phyloP scores from a whole-genome alignment of 2,888 invertebrate species.

The Ypsolopha scabrella region DNA sequence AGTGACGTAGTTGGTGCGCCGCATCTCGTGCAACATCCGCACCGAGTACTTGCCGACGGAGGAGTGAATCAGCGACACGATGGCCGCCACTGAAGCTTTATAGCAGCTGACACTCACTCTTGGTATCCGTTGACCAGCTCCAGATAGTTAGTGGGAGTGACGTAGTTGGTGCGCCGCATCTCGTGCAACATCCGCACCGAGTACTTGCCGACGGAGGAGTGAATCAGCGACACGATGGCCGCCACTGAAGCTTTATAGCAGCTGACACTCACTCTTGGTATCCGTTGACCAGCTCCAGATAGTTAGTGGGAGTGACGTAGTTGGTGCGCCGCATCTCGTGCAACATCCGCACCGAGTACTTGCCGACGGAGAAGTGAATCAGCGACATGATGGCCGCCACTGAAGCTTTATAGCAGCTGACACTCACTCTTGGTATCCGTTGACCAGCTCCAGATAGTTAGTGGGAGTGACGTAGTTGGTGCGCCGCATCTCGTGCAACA shows the following conservation, averaged over 20 bases:
- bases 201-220: conserved; percentile 81
- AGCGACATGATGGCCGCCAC: conserved; percentile 83
- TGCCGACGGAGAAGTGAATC: conserved; percentile 84
- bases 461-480: conserved; percentile 91
- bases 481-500: conserved; percentile 82
- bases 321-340: conserved; percentile 83
- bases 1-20: too few species aligned
- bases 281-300: conserved; percentile 85
- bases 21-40: too few species aligned
- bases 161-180: conserved; percentile 86
- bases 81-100: too few species aligned
- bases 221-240: conserved; percentile 83
- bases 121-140: conserved; percentile 89
- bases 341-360: conserved; percentile 79
- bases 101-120: too few species aligned
- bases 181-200: conserved; percentile 80
- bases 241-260: conserved; percentile 70
- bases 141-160: conserved; percentile 89
- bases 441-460: conserved; percentile 87
- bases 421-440: conserved; percentile 83
- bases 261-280: conserved; percentile 83
- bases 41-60: too few species aligned
- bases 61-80: too few species aligned
- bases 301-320: conserved; percentile 92
- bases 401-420: conserved; percentile 32